phyloP scores from a whole-genome alignment of 2,113 vertebrate species.

The Vulpes vulpes region DNA sequence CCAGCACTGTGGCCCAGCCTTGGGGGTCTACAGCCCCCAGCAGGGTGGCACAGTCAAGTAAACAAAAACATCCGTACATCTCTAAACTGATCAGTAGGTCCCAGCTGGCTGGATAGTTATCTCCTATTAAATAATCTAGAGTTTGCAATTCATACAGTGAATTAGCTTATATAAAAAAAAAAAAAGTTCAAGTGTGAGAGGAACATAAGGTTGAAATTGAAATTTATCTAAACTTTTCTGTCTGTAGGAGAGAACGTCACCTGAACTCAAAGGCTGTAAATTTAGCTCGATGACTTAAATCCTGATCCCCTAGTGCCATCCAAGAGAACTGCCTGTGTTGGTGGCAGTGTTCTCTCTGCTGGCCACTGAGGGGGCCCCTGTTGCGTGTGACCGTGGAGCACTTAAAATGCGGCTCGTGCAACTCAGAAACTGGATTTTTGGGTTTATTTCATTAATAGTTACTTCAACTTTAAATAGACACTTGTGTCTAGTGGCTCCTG shows the following conservation, averaged over 20 bases:
- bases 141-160: neutral
- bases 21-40: neutral
- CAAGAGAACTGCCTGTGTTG: rapidly evolving
- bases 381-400: neutral
- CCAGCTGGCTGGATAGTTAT: neutral
- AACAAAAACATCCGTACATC: too few species aligned
- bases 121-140: too few species aligned
- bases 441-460: neutral
- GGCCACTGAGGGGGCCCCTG: rapidly evolving
- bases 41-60: rapidly evolving
- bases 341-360: neutral
- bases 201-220: neutral
- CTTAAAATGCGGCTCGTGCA: neutral
- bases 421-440: neutral
- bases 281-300: neutral
- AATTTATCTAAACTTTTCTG: neutral
- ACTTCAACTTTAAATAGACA: neutral
- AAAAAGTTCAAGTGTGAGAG: neutral
- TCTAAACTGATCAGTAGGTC: neutral
- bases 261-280: neutral
- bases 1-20: neutral
- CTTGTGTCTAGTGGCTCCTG: neutral
- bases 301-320: neutral
- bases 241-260: neutral
- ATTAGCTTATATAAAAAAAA: neutral